These are phyloP conservation scores for Pristis pectinata DNA, from an alignment of 2,797 vertebrate species.

Conservation along the genomic window DNA sequence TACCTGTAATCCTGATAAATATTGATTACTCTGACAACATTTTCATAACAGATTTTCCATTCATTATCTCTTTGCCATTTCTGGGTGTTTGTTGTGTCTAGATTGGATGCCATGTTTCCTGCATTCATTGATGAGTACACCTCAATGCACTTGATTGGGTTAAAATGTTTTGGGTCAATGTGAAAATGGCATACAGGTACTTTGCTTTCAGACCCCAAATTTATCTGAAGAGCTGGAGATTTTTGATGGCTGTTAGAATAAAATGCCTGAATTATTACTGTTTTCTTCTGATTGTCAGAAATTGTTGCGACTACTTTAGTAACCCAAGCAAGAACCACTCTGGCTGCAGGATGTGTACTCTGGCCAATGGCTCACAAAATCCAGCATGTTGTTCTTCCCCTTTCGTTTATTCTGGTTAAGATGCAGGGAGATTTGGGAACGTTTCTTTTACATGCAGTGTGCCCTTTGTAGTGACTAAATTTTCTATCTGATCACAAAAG, in stretches of 20 bases:
- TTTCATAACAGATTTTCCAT: too few relatives aligned
- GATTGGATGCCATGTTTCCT: too few relatives aligned
- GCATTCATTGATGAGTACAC: too few relatives aligned
- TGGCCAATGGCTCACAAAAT: not conserved
- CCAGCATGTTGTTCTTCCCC: not conserved
- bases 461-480: not conserved
- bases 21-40: too few relatives aligned
- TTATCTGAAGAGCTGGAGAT: not conserved
- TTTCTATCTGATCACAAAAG: not conserved
- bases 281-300: not conserved
- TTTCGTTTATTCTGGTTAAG: not conserved
- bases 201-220: not conserved
- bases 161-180: too few relatives aligned
- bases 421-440: not conserved
- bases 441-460: not conserved
- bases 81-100: too few relatives aligned
- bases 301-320: not conserved
- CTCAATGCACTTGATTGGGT: too few relatives aligned
- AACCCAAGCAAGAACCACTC: not conserved
- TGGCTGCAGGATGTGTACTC: not conserved
- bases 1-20: too few relatives aligned
- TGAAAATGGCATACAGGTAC: too few relatives aligned
- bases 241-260: not conserved
- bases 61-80: too few relatives aligned
- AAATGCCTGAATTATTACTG: not conserved